A percentile compares a stretch with the other conserved stretches of the same genome.
phyloP scores from a whole-genome alignment of 2,113 vertebrate species.

The Andinoacara biseriatus region DNA sequence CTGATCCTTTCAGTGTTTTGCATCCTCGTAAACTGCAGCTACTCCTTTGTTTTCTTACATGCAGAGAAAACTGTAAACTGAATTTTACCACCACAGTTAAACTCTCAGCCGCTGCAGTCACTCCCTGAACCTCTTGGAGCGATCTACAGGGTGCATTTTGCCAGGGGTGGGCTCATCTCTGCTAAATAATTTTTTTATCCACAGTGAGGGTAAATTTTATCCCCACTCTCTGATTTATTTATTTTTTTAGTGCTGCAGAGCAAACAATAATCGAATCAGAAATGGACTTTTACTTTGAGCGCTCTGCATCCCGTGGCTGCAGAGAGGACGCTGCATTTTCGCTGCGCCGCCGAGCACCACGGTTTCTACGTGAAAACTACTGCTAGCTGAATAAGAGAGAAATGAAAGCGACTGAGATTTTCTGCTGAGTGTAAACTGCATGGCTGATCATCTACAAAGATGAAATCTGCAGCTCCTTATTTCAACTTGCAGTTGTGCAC shows the following conservation, averaged over 20 bases:
- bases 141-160: not conserved
- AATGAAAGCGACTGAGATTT: not conserved
- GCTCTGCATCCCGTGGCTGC: not conserved
- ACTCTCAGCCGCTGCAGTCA: not conserved
- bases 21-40: not conserved
- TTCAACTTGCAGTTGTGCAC: not conserved
- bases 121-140: not conserved
- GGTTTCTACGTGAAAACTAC: not conserved
- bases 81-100: not conserved
- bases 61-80: not conserved
- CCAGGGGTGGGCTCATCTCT: not conserved
- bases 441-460: not conserved
- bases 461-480: not conserved
- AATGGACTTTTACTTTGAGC: not conserved
- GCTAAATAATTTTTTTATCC: not conserved
- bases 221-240: not conserved
- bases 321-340: not conserved
- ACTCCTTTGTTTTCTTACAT: not conserved
- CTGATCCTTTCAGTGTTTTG: not conserved
- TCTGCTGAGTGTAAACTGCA: not conserved
- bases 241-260: not conserved
- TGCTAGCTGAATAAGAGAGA: not conserved
- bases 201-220: not conserved
- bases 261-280: slow-evolving; percentile 1
- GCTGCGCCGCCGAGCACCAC: not conserved